Conservation (phyloP, 2,888 invertebrate species). For the Dolichomitus sp. region DNA sequence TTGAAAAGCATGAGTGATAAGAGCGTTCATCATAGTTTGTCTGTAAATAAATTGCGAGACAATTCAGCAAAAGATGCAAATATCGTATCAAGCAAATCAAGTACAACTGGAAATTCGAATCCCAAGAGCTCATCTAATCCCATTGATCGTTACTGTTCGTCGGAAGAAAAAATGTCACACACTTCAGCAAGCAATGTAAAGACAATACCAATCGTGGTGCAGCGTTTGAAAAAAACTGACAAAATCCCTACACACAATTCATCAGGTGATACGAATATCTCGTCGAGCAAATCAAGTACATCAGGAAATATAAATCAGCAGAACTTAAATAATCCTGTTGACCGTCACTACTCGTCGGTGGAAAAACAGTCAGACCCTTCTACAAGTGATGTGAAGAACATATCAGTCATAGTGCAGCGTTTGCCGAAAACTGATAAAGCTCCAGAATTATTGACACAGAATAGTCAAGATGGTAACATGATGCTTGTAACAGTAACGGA, state of each 20-base stretch:
- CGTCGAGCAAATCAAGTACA: neutral
- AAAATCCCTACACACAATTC: neutral
- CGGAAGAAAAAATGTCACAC: neutral
- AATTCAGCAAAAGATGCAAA: neutral
- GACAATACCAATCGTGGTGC: conserved; percentile 3
- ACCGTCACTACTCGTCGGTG: neutral
- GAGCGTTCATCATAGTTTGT: neutral
- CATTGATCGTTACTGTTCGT: neutral
- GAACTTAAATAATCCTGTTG: neutral
- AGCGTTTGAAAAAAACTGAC: conserved; percentile 7
- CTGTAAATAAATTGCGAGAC: neutral
- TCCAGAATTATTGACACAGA: neutral
- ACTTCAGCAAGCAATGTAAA: neutral
- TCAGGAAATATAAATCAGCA: neutral
- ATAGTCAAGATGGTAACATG: conserved; percentile 29
- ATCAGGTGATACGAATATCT: neutral
- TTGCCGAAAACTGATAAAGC: conserved; percentile 1
- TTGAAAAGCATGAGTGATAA: neutral
- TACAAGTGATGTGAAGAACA: conserved; percentile 55
- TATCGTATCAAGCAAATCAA: neutral
- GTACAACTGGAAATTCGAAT: neutral
- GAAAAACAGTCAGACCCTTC: neutral
- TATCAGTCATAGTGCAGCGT: conserved; percentile 68
- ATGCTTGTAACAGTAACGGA: conserved; percentile 63
- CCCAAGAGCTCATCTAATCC: neutral